Evolutionary conservation across 2,888 invertebrate species (phyloP).

Genomic region (Napeogenes sylphis): DNA sequence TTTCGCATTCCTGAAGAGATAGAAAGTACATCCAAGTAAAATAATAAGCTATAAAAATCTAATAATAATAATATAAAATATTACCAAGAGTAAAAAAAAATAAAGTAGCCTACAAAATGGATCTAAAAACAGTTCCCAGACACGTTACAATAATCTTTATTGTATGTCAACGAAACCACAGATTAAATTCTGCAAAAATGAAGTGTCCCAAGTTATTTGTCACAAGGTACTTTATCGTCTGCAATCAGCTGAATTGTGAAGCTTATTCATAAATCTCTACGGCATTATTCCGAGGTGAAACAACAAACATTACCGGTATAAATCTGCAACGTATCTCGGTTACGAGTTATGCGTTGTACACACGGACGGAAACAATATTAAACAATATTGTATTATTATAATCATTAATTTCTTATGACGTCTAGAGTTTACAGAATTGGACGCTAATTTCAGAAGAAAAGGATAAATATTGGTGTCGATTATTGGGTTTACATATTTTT

Average conservation of each 20-base stretch:
- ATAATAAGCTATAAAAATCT: no score
- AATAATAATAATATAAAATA: no score
- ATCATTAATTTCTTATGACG: not conserved
- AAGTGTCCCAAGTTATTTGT: constrained; percentile 36
- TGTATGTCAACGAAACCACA: not conserved
- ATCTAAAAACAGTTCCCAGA: no score
- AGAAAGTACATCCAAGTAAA: no score
- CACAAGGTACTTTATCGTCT: constrained; percentile 54
- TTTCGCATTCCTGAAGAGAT: no score
- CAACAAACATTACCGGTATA: constrained; percentile 77
- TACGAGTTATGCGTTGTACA: constrained; percentile 52
- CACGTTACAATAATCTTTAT: no score
- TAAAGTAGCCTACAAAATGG: no score
- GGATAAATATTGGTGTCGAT: no score
- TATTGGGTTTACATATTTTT: no score
- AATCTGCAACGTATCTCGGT: constrained; percentile 74
- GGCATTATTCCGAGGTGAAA: constrained; percentile 75
- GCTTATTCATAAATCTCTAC: constrained; percentile 73
- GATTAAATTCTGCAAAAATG: constrained; percentile 25
- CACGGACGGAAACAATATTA: constrained; percentile 33
- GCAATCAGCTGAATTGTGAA: constrained; percentile 62
- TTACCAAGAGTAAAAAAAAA: no score
- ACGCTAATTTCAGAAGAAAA: no score
- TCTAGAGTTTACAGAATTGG: no score
- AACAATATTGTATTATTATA: constrained; percentile 5